A percentile compares a stretch with the other conserved stretches of the same genome.
phyloP scores from a whole-genome alignment of 2,113 vertebrate genomes.

The Cebus imitator region DNA sequence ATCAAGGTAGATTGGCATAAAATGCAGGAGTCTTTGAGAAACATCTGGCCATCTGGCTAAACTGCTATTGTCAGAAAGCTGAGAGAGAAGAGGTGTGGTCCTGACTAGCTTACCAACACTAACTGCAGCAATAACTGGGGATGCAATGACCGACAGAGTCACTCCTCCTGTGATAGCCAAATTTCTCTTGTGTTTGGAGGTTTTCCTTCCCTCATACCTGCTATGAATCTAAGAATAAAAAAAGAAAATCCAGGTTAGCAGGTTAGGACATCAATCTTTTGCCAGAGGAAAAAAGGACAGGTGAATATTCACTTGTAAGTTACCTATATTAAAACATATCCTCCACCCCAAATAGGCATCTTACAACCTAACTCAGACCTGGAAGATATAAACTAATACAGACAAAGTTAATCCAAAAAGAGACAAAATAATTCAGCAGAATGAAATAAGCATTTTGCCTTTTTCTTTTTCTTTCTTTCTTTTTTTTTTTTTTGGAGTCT shows the following conservation, averaged over 20 bases:
- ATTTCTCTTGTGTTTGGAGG: slow-evolving; percentile 95
- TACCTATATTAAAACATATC: slow-evolving; percentile 33
- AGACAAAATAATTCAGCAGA: neutral
- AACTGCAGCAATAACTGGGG: slow-evolving; percentile 97
- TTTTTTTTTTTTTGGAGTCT: too few species aligned
- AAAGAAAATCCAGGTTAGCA: slow-evolving; percentile 67
- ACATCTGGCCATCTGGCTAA: neutral
- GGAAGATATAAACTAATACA: slow-evolving; percentile 38
- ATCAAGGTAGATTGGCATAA: neutral
- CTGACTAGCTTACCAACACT: slow-evolving; percentile 91
- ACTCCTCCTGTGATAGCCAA: slow-evolving; percentile 98
- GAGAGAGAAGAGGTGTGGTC: neutral
- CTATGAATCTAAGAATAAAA: slow-evolving; percentile 92
- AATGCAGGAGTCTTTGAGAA: neutral
- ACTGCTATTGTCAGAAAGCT: neutral
- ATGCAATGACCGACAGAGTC: slow-evolving; percentile 96
- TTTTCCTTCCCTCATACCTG: slow-evolving; percentile 96
- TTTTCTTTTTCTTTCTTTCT: too few species aligned
- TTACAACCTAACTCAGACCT: slow-evolving; percentile 56
- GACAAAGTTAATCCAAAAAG: slow-evolving; percentile 40
- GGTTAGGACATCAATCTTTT: slow-evolving; percentile 12
- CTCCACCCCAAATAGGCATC: neutral
- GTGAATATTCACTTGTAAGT: neutral
- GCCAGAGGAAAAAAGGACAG: slow-evolving; percentile 28
- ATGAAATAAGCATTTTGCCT: slow-evolving; percentile 39